Evolutionary conservation across 2,113 vertebrate species (phyloP).

Genomic region (Benitochromis conjunctus): DNA sequence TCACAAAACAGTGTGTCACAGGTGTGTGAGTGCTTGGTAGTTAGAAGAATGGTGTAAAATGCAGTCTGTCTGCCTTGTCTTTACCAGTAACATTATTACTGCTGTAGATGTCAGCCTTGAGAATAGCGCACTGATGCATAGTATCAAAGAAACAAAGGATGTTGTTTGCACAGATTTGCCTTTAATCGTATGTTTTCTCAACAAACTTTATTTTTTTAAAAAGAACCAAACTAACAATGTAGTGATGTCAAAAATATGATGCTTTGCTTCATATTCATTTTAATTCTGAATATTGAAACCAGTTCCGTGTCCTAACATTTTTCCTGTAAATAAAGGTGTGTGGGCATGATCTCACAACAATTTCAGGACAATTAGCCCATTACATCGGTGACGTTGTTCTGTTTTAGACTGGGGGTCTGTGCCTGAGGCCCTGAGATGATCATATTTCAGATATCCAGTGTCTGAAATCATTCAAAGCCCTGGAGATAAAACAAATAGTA

Average conservation of each 20-base stretch:
- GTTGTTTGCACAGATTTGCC: not conserved
- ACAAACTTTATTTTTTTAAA: not conserved
- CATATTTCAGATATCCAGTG: not conserved
- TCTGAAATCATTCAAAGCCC: not conserved
- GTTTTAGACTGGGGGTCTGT: not conserved
- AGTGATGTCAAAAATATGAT: not conserved
- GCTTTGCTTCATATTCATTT: not conserved
- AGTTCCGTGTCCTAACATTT: not conserved
- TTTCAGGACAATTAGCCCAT: not conserved
- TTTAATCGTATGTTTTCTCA: not conserved
- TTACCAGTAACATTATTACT: not conserved
- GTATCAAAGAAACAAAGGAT: not conserved
- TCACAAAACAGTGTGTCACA: not conserved
- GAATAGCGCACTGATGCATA: not conserved
- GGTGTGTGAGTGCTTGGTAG: not conserved
- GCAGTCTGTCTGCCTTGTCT: not conserved
- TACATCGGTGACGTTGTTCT: not conserved
- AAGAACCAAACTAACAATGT: not conserved
- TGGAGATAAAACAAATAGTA: not conserved
- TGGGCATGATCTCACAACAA: not conserved
- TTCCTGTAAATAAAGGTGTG: not conserved
- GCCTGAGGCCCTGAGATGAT: not conserved
- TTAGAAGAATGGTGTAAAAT: not conserved
- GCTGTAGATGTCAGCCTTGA: not conserved
- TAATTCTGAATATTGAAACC: not conserved